Evolutionary conservation across 2,888 invertebrate genomes (phyloP).

Genomic region (Gerris lacustris): DNA sequence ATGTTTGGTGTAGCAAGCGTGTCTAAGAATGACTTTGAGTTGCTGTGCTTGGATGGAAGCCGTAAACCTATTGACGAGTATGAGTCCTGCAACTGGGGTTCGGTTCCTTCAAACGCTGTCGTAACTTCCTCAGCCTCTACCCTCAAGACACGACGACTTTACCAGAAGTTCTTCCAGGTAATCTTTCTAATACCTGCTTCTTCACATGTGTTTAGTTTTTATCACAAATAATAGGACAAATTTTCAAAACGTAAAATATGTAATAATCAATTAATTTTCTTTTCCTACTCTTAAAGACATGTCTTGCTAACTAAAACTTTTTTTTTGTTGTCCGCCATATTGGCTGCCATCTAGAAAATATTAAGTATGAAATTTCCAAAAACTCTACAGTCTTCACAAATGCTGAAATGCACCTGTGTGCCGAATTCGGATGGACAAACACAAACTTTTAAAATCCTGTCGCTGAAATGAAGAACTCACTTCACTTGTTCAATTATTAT

Average conservation of each 20-base stretch:
- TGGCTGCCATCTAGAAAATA: too few relatives aligned
- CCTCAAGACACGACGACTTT: slow-evolving; percentile 40
- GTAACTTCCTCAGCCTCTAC: slow-evolving; percentile 72
- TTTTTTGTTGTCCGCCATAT: too few relatives aligned
- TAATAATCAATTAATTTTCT: too few relatives aligned
- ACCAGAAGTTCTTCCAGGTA: slow-evolving; percentile 37
- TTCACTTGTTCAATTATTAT: too few relatives aligned
- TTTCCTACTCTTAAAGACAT: too few relatives aligned
- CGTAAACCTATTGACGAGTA: slow-evolving; percentile 56
- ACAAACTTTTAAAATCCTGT: too few relatives aligned
- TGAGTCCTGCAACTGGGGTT: slow-evolving; percentile 71
- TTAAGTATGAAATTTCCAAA: too few relatives aligned
- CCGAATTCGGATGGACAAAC: too few relatives aligned
- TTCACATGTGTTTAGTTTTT: not conserved
- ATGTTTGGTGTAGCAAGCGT: slow-evolving; percentile 44
- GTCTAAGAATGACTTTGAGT: slow-evolving; percentile 57
- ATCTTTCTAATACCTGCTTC: not conserved
- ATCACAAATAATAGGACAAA: not conserved
- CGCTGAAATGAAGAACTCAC: too few relatives aligned
- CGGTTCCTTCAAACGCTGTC: slow-evolving; percentile 68
- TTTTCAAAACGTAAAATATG: not conserved
- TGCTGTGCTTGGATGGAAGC: slow-evolving; percentile 68
- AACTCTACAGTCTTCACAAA: too few relatives aligned
- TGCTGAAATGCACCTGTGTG: too few relatives aligned
- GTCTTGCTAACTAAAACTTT: too few relatives aligned